Evolutionary conservation across 2,797 vertebrate species (phyloP).

Genomic region (Cheirogaleus major): DNA sequence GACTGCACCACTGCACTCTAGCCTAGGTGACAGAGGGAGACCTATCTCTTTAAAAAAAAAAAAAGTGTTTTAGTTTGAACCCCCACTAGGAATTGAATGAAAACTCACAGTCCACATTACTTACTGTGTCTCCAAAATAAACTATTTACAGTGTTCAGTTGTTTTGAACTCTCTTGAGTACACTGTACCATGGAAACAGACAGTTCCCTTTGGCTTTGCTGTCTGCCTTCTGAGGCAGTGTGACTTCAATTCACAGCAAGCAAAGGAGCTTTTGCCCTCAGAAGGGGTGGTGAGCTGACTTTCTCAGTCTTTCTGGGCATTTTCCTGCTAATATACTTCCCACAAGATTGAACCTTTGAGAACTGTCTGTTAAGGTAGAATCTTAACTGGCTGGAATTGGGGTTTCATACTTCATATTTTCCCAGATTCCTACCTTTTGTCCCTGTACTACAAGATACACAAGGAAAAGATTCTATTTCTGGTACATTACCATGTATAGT

Average conservation of each 20-base stretch:
- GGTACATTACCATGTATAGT: not conserved
- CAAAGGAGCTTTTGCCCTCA: not conserved
- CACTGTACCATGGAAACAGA: constrained; percentile 1
- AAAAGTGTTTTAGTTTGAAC: not conserved
- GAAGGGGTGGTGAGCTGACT: not conserved
- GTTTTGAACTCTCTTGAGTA: constrained; percentile 25
- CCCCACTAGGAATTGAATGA: constrained; percentile 20
- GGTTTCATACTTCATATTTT: constrained; percentile 25
- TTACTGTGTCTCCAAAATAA: not conserved
- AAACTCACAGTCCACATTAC: constrained; percentile 24
- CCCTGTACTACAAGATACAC: not conserved
- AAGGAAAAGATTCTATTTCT: constrained; percentile 47
- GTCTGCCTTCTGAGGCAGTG: not conserved
- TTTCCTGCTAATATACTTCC: not conserved
- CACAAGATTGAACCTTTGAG: not conserved
- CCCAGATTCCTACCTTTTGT: not conserved
- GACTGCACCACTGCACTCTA: not conserved
- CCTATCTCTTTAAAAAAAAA: not conserved
- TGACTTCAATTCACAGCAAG: constrained; percentile 32
- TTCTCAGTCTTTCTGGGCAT: not conserved
- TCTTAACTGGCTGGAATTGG: constrained; percentile 40
- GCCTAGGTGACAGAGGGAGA: not conserved
- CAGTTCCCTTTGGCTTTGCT: constrained; percentile 46
- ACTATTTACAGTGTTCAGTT: not conserved
- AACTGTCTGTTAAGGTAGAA: not conserved